Evolutionary conservation across 35 echinoderm and acorn worm genomes (phyloP).

Genomic region (Diadema setosum): DNA sequence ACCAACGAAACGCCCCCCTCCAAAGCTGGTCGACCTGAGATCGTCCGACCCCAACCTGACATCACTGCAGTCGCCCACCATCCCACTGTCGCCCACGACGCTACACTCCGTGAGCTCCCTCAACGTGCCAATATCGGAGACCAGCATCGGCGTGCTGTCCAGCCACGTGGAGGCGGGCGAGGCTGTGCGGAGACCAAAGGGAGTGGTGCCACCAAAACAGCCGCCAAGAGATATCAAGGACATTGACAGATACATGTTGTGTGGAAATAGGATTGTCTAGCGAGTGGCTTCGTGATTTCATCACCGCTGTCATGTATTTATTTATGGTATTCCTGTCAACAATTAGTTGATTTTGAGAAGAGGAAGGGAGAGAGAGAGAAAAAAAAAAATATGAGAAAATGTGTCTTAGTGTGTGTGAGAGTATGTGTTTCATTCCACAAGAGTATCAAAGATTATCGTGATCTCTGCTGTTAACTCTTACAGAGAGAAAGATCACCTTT

Average conservation of each 20-base stretch:
- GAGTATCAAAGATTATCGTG: no score
- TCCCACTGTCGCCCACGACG: not conserved
- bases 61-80: not conserved
- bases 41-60: not conserved
- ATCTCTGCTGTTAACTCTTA: no score
- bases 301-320: no score
- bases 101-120: not conserved
- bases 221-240: conserved; percentile 32
- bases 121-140: conserved; percentile 26
- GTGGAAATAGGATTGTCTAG: conserved; percentile 75
- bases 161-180: not conserved
- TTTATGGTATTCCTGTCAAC: no score
- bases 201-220: not conserved
- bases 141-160: conserved; percentile 10
- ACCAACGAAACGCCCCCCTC: not conserved
- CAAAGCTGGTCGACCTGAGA: not conserved
- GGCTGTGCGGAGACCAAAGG: not conserved
- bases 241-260: conserved; percentile 69
- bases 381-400: no score
- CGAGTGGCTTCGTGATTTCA: no score
- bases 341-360: no score
- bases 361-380: no score
- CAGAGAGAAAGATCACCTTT: no score
- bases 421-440: no score
- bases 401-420: no score